Percentiles rank a stretch among this genome's conserved stretches.
Evolutionary conservation across 2,888 invertebrate species (phyloP).

Genomic region (Agrochola lota): DNA sequence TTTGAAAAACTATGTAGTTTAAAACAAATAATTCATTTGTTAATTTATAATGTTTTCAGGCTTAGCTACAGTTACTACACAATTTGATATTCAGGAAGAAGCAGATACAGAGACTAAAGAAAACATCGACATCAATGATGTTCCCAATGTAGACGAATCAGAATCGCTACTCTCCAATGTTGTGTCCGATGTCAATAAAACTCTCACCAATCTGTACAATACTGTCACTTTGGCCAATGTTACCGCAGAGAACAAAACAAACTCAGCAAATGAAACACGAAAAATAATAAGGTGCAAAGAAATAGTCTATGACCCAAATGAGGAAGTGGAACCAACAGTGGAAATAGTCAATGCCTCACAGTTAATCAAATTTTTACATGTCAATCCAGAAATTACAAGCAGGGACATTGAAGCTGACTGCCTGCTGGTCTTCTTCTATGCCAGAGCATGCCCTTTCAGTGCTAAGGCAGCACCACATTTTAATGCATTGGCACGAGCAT

Average conservation of each 20-base stretch:
- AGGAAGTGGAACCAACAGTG: conserved; percentile 84
- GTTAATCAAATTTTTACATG: conserved; percentile 92
- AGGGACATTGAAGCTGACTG: conserved; percentile 92
- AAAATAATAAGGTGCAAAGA: conserved; percentile 87
- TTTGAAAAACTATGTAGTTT: not conserved
- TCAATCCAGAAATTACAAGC: conserved; percentile 92
- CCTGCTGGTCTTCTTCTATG: conserved; percentile 96
- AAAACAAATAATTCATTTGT: not conserved
- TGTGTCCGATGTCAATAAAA: conserved; percentile 87
- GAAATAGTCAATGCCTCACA: conserved; percentile 93
- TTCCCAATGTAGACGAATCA: conserved; percentile 86
- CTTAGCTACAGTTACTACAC: conserved; percentile 71
- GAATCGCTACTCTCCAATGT: conserved; percentile 86
- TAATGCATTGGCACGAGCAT: conserved; percentile 96
- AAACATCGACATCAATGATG: conserved; percentile 74
- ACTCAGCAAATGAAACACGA: conserved; percentile 82
- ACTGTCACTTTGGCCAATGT: conserved; percentile 86
- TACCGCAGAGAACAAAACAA: conserved; percentile 82
- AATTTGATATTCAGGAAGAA: conserved; percentile 84
- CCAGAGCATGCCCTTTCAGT: conserved; percentile 97
- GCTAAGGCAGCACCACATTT: conserved; percentile 97
- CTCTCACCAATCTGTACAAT: conserved; percentile 84
- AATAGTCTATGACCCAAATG: conserved; percentile 80
- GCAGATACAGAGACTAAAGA: conserved; percentile 70
- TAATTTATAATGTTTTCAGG: conserved; percentile 67